A percentile compares a stretch with the other conserved stretches of the same genome.
phyloP scores from a whole-genome alignment of 2,888 invertebrate genomes.

The Stratiomys singularior region DNA sequence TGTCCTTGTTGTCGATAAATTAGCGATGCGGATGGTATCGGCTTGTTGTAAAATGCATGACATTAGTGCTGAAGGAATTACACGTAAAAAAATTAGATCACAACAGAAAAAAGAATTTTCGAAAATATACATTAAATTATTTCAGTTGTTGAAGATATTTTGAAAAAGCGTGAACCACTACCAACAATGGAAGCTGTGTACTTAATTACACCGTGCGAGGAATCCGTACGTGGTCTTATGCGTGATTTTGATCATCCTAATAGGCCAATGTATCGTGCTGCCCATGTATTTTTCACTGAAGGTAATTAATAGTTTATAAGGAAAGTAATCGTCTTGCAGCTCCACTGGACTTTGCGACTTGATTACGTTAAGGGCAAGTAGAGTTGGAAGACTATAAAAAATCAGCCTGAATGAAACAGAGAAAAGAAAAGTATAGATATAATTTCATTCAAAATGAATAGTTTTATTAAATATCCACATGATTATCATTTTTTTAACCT shows the following conservation, averaged over 20 bases:
- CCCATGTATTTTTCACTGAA: slow-evolving; percentile 99
- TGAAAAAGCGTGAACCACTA: slow-evolving; percentile 96
- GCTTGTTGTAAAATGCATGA: slow-evolving; percentile 99
- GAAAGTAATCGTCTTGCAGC: no score
- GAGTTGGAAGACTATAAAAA: no score
- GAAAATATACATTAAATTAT: background rate
- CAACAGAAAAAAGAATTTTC: background rate
- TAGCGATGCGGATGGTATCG: slow-evolving; percentile 98
- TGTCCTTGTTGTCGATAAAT: slow-evolving; percentile 95
- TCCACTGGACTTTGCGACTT: no score
- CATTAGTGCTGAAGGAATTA: slow-evolving; percentile 97
- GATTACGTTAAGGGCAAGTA: slow-evolving; percentile 48
- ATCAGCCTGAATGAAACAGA: no score
- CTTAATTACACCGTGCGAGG: slow-evolving; percentile 95
- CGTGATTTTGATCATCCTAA: slow-evolving; percentile 90
- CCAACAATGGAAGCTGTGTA: slow-evolving; percentile 98
- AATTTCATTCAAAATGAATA: slow-evolving; percentile 54
- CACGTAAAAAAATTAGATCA: slow-evolving; percentile 72
- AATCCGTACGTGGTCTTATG: slow-evolving; percentile 90
- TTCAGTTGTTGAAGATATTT: slow-evolving; percentile 96
- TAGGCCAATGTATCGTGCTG: slow-evolving; percentile 89
- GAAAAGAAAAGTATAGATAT: no score
- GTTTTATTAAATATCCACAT: background rate
- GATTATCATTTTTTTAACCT: slow-evolving; percentile 58
- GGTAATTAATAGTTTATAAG: slow-evolving; percentile 70